These are phyloP conservation scores for Subacronicta megacephala DNA, from an alignment of 2,888 invertebrate genomes.

Conservation along the genomic window DNA sequence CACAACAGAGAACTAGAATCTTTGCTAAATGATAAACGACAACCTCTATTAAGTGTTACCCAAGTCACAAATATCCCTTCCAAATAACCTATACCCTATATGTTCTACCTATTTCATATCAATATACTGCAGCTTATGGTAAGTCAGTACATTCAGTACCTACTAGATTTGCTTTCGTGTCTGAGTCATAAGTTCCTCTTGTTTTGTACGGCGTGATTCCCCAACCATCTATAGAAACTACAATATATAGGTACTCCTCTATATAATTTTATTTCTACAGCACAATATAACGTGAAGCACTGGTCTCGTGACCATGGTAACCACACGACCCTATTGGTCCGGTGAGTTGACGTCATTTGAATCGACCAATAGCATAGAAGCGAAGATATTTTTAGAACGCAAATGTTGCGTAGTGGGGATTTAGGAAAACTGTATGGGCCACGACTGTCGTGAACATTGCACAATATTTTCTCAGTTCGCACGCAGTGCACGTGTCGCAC, in stretches of 20 bases:
- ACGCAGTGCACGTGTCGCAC: constrained; percentile 67
- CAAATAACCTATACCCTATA: no score
- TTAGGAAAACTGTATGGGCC: constrained; percentile 77
- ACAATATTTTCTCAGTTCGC: constrained; percentile 80
- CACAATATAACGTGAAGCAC: constrained; percentile 52
- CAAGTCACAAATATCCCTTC: no score
- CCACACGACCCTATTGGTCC: constrained; percentile 70
- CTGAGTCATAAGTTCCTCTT: constrained; percentile 65
- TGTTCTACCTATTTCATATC: background rate
- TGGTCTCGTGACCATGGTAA: constrained; percentile 80
- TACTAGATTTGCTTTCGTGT: constrained; percentile 29
- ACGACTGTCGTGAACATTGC: constrained; percentile 73
- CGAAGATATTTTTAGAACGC: constrained; percentile 84
- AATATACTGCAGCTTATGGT: background rate
- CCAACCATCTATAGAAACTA: constrained; percentile 52
- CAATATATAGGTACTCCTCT: constrained; percentile 2
- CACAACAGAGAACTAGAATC: no score
- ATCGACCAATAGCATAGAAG: constrained; percentile 69
- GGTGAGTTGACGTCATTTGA: constrained; percentile 77
- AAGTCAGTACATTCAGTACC: no score
- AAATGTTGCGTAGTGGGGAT: constrained; percentile 75
- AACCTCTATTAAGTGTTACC: no score
- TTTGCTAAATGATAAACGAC: no score
- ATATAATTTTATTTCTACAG: constrained; percentile 33
- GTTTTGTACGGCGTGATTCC: constrained; percentile 68